Conservation (phyloP, 1,140 invertebrate species). For the Pectinophora gossypiella region DNA sequence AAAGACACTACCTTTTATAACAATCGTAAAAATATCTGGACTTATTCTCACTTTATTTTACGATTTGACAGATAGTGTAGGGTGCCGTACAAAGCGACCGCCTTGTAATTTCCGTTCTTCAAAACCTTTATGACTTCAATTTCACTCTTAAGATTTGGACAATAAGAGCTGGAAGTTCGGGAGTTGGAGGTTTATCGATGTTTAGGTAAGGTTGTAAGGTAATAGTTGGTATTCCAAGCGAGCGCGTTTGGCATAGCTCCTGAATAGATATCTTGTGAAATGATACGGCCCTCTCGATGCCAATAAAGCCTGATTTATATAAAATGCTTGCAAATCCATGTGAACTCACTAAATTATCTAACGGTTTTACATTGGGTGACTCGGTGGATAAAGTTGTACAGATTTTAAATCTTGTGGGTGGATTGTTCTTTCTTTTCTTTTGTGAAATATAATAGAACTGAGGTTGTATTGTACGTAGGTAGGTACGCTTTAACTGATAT, state of each 20-base stretch:
- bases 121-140: background rate
- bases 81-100: conserved; percentile 11
- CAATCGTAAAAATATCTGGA: conserved; percentile 39
- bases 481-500: too few relatives aligned
- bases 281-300: conserved; percentile 62
- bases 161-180: background rate
- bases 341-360: conserved; percentile 11
- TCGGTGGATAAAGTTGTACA: too few relatives aligned
- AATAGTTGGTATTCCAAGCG: conserved; percentile 52
- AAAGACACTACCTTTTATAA: conserved; percentile 19
- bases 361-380: too few relatives aligned
- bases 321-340: conserved; percentile 41
- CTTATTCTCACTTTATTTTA: conserved; percentile 54
- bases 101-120: background rate
- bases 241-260: conserved; percentile 55
- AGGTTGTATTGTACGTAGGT: too few relatives aligned
- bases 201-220: conserved; percentile 24
- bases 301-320: conserved; percentile 67
- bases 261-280: conserved; percentile 67
- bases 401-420: too few relatives aligned
- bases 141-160: too few relatives aligned
- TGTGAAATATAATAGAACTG: too few relatives aligned
- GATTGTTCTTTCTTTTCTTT: too few relatives aligned
- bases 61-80: conserved; percentile 53
- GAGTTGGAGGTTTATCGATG: background rate